Base-by-base conservation (phyloP, 2,113 vertebrate species). In the Heptranchias perlo region DNA sequence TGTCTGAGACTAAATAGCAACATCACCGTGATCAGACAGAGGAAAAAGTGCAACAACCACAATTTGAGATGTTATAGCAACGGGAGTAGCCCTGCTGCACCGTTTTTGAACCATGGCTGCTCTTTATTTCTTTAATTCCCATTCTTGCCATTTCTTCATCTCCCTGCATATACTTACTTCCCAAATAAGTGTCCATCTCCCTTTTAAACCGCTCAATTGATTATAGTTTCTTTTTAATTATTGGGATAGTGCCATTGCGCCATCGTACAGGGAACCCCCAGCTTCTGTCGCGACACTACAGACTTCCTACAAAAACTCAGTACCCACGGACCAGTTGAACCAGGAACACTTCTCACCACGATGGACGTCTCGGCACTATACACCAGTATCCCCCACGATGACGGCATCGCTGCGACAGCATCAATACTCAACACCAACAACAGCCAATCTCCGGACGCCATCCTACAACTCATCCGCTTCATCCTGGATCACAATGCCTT, bases 181-280 rank as follows among this genome's bases (percentile, higher is more conserved):
- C 82, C 28, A 91, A 89, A 11, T 11, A 91, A 35, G 31, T 16
- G 11, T 14, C 52, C 31, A 87, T 87, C 69, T 35, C 87, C 28
- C 28, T 61, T 10, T 58, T 58, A 58, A 91, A 91, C 0, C 35
- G 28, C 28, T 89, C 52, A 58, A 58, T 35, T 58, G 4, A 89
- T 49, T 78, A 78, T 78, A n/a, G n/a, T 58, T 91, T 91, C 10
- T 91, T 91, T 58, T n/a, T n/a, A n/a, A n/a, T n/a, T n/a, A n/a
- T n/a, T 91, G 14, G 31, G 52, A 58, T 58, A 35, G 28, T 87
- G 73, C 39, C 14, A n/a, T 78, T 78, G 73, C n/a, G n/a, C n/a
- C n/a, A n/a, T n/a, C n/a, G n/a, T n/a, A n/a, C n/a, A n/a, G n/a
- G n/a, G n/a, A n/a, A n/a, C n/a, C n/a, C n/a, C n/a, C n/a, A n/a